phyloP scores from a whole-genome alignment of 2,888 invertebrate species.

The Luperina nickerlii region DNA sequence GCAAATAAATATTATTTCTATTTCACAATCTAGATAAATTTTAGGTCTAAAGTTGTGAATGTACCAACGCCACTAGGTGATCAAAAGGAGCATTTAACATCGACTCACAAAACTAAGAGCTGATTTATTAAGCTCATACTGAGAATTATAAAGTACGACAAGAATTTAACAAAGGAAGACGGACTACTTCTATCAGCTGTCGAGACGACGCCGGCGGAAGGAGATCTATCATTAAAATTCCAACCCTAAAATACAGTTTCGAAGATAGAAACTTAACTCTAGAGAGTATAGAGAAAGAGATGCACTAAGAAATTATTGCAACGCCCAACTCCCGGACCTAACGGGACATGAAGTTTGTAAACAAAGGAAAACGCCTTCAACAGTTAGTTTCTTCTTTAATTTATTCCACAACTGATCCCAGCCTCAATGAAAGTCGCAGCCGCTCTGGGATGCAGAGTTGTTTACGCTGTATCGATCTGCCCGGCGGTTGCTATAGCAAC shows the following conservation, averaged over 20 bases:
- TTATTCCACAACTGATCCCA: conserved; percentile 40
- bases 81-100: not conserved
- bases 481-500: conserved; percentile 52
- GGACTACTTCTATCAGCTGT: not conserved
- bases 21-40: not conserved
- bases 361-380: conserved; percentile 22
- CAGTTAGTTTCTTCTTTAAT: conserved; percentile 26
- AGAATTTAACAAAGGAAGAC: not conserved
- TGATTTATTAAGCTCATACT: not conserved
- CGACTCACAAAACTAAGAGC: not conserved
- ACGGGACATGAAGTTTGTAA: not conserved
- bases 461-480: conserved; percentile 58
- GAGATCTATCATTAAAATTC: not conserved
- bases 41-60: not conserved
- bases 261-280: not conserved
- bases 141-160: not conserved
- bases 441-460: conserved; percentile 49
- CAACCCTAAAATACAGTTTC: not conserved
- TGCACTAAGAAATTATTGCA: not conserved
- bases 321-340: not conserved
- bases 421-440: conserved; percentile 37
- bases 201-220: not conserved
- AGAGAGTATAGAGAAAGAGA: not conserved
- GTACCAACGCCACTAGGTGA: not conserved
- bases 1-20: not conserved